Conservation (phyloP, 2,888 invertebrate species). For the Diplolepis rosae region DNA sequence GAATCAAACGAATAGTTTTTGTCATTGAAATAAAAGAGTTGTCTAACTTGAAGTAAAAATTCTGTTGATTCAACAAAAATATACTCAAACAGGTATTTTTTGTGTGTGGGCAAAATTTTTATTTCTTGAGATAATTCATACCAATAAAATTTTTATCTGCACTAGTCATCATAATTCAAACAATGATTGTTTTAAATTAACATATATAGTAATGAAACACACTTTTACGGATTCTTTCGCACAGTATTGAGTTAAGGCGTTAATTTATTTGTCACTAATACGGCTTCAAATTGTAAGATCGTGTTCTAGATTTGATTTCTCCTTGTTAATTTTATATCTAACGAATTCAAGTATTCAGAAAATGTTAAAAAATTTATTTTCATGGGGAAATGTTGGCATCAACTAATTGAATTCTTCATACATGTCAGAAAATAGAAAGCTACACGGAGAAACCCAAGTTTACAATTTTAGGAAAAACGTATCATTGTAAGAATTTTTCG, state of each 20-base stretch:
- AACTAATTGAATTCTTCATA: not conserved
- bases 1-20: no score
- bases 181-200: not conserved
- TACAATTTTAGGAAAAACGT: no score
- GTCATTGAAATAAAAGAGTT: no score
- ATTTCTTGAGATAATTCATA: no score
- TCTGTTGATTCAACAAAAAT: no score
- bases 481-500: no score
- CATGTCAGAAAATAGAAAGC: not conserved
- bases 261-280: constrained; percentile 3
- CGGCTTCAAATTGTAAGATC: not conserved
- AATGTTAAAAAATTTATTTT: not conserved
- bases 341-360: not conserved
- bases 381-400: no score
- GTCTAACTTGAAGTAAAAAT: no score
- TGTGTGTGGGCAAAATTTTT: no score
- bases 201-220: not conserved
- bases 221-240: not conserved
- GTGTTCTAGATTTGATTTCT: not conserved
- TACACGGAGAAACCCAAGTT: no score
- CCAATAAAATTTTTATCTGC: not conserved
- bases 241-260: not conserved
- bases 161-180: not conserved
- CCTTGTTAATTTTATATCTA: not conserved
- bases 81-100: no score